phyloP scores from a whole-genome alignment of 2,888 invertebrate species.

The Agrotis exclamationis region DNA sequence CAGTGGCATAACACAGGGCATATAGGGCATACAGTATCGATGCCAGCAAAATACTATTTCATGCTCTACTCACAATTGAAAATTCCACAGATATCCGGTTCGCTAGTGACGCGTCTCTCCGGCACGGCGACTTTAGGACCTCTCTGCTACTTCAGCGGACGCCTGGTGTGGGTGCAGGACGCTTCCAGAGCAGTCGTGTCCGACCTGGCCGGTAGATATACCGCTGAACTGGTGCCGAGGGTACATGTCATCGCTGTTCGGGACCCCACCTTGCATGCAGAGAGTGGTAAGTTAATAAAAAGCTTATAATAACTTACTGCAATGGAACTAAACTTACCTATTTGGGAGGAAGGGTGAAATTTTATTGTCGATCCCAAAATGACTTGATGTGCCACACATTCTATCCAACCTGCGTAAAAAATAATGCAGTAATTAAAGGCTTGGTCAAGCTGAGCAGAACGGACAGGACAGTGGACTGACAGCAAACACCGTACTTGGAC shows the following conservation, averaged over 20 bases:
- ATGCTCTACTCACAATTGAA: slow-evolving; percentile 18
- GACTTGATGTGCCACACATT: no score
- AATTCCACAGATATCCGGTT: slow-evolving; percentile 79
- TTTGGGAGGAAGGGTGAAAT: background rate
- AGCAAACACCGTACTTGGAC: no score
- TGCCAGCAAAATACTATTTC: background rate
- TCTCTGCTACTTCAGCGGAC: slow-evolving; percentile 95
- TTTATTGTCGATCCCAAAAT: no score
- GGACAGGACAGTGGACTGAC: no score
- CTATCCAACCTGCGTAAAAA: no score
- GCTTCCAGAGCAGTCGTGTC: slow-evolving; percentile 94
- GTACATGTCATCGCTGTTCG: slow-evolving; percentile 94
- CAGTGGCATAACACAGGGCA: background rate
- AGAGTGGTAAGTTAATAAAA: slow-evolving; percentile 87
- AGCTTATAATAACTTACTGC: background rate
- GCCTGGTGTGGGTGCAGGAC: slow-evolving; percentile 96
- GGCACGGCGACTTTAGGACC: slow-evolving; percentile 92
- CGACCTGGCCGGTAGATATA: slow-evolving; percentile 94
- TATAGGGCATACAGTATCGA: background rate
- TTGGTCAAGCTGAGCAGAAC: no score
- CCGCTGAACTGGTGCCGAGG: slow-evolving; percentile 93
- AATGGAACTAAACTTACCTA: slow-evolving; percentile 2
- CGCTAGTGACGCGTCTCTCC: slow-evolving; percentile 81
- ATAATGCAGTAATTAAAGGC: no score
- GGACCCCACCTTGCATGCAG: slow-evolving; percentile 92